Conservation (phyloP, 2,888 invertebrate genomes). For the Dioctria linearis region DNA sequence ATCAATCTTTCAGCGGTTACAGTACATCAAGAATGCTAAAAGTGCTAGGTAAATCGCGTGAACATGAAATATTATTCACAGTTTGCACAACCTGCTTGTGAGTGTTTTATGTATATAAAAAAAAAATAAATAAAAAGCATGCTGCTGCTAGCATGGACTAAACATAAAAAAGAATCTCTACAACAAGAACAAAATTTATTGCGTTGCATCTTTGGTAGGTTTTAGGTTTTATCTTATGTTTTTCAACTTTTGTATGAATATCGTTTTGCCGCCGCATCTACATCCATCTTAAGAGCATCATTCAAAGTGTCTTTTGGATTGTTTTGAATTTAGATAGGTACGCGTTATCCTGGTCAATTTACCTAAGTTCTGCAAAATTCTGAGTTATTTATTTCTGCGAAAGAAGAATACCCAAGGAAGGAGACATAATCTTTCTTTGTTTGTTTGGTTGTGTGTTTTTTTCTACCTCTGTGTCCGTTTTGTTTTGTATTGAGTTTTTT, state of each 20-base stretch:
- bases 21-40: neutral
- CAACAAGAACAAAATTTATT: conserved; percentile 28
- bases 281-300: conserved; percentile 39
- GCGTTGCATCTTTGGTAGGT: conserved; percentile 12
- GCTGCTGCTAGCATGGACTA: neutral
- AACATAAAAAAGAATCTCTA: neutral
- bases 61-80: conserved; percentile 32
- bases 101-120: neutral
- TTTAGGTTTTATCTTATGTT: neutral
- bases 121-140: too few species aligned
- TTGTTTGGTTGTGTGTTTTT: too few species aligned
- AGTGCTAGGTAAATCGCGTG: conserved; percentile 1
- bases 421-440: neutral
- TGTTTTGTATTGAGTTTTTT: too few species aligned
- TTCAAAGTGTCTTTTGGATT: conserved; percentile 30
- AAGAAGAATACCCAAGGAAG: neutral
- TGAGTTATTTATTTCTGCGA: neutral
- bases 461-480: too few species aligned
- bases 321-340: conserved; percentile 2
- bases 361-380: neutral
- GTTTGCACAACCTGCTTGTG: neutral
- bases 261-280: neutral
- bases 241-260: neutral
- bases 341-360: conserved; percentile 1
- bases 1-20: conserved; percentile 13